Evolutionary conservation across 2,797 vertebrate genomes (phyloP), one percentile per base, ranked within the genome.

Genomic region (Pseudotriccus pelzelni): DNA sequence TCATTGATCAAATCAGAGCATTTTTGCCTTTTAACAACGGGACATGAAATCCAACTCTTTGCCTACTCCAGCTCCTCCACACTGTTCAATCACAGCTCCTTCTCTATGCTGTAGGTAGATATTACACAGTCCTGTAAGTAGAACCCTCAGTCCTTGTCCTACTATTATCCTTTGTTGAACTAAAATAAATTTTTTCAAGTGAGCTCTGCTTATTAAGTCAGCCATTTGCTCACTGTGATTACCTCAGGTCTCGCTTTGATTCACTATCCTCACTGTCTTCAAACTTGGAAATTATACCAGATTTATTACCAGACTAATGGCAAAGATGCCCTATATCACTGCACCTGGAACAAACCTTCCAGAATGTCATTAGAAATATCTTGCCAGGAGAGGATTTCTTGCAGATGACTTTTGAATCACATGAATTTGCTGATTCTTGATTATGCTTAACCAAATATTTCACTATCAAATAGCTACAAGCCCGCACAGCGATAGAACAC

Each of bases 251-350:
- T 80, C 34, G n/a, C 55, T 67, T 50, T 96, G 94, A 92, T 91
- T 95, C 79, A 88, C 49, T 66, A 12, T 47, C 28, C 19, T 6
- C 2, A 46, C 32, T 84, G 58, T 78, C 89, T 75, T 67, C 87
- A 92, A 89, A 83, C 58, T 44, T 89, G 66, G 52, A 95, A 95
- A 75, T 92, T 67, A 76, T n/a, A 72, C 32, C 55, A 78, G 81
- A 96, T 95, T 90, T 96, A 96, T 87, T 34, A 77, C 14, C 41
- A 74, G 56, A 50, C 69, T 87, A 83, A 91, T 86, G 23, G 69
- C 73, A 83, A 81, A 89, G 81, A 58, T 37, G 22, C 25, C 84
- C 69, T 89, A 25, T 21, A 92, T 55, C 82, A 87, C 47, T 58
- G 72, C 24, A 80, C 32, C 76, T 81, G 58, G 39, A 75, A 79